phyloP scores from a whole-genome alignment of 2,797 vertebrate species.

The Gastrophryne carolinensis region DNA sequence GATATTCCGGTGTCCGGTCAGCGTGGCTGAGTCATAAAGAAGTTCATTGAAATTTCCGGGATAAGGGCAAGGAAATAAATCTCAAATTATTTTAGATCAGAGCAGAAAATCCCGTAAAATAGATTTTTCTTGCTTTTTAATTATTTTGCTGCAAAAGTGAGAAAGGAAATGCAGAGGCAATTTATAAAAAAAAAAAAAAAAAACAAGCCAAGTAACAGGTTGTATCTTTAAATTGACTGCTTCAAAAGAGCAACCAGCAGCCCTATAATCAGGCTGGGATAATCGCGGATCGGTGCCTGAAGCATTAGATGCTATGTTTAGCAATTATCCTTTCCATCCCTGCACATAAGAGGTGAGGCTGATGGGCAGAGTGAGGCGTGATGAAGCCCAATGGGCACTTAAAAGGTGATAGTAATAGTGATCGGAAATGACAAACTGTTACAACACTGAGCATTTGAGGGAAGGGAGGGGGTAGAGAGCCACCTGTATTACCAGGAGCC shows the following conservation, averaged over 20 bases:
- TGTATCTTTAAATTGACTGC: constrained; percentile 32
- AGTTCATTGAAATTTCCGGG: constrained; percentile 24
- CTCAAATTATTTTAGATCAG: constrained; percentile 18
- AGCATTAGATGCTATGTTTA: constrained; percentile 49
- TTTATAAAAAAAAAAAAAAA: neutral
- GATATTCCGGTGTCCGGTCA: constrained; percentile 33
- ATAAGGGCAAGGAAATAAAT: constrained; percentile 45
- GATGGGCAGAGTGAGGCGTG: constrained; percentile 31
- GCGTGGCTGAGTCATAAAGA: constrained; percentile 29
- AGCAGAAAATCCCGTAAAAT: neutral
- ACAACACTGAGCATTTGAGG: constrained; percentile 2
- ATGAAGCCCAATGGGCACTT: constrained; percentile 35
- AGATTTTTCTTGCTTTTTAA: neutral
- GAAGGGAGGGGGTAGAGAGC: constrained; percentile 2
- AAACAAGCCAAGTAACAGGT: constrained; percentile 26
- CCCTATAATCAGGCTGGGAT: constrained; percentile 46
- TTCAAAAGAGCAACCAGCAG: constrained; percentile 39
- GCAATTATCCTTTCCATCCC: constrained; percentile 39
- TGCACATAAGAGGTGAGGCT: constrained; percentile 24
- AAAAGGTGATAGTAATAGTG: constrained; percentile 42
- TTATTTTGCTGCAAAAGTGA: constrained; percentile 12
- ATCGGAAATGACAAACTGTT: constrained; percentile 41
- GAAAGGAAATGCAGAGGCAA: neutral
- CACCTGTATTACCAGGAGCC: neutral
- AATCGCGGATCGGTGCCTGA: constrained; percentile 31